These are phyloP conservation scores for Cecidostiba fungosa DNA, from an alignment of 2,888 invertebrate species.

Conservation along the genomic window DNA sequence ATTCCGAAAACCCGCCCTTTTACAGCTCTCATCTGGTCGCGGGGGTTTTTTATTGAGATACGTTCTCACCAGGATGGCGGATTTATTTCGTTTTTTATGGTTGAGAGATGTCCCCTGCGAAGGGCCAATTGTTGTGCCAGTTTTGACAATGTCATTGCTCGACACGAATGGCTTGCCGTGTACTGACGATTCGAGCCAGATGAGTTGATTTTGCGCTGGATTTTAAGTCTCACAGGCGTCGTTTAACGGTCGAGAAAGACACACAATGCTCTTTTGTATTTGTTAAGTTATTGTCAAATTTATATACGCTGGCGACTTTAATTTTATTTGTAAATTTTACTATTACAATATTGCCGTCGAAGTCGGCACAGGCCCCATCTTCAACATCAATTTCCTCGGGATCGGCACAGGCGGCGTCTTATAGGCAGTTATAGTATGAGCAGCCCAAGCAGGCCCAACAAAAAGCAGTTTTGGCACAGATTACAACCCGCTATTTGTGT, in stretches of 20 bases:
- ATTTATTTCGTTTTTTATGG: constrained; percentile 59
- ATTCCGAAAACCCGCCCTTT: constrained; percentile 13
- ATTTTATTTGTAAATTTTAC: no score
- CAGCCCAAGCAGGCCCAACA: no score
- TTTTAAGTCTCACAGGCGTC: background rate
- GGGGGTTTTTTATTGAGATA: background rate
- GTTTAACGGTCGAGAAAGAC: background rate
- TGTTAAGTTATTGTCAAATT: background rate
- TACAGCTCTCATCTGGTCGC: background rate
- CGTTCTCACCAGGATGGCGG: constrained; percentile 52
- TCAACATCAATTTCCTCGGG: no score
- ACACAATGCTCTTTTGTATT: background rate
- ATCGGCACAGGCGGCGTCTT: no score
- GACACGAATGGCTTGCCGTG: background rate
- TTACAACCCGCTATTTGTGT: no score
- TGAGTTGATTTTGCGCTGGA: background rate
- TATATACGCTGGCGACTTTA: no score
- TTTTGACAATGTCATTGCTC: constrained; percentile 49
- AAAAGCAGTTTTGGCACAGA: no score
- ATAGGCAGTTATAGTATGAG: no score
- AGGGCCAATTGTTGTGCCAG: constrained; percentile 28
- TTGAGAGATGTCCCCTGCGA: background rate
- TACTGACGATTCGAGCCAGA: background rate
- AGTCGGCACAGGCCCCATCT: no score
- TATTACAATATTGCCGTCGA: no score